A percentile compares a stretch with the other conserved stretches of the same genome.
These are phyloP conservation scores for Tetramorium alpestre DNA, from an alignment of 1,140 invertebrate species.

Conservation along the genomic window DNA sequence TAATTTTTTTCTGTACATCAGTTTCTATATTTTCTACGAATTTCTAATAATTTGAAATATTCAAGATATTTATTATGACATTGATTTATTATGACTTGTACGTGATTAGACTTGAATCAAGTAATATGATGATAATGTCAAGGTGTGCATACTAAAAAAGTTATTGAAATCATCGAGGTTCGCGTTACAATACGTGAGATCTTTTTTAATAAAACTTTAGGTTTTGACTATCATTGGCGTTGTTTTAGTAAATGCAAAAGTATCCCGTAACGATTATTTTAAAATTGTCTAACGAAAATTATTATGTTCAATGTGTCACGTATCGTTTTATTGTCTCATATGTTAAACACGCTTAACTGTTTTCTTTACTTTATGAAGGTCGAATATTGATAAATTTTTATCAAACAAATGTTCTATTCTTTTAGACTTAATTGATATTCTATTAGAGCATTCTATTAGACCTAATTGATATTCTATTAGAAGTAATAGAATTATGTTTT, in stretches of 20 bases:
- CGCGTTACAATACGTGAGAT: background rate
- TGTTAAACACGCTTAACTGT: background rate
- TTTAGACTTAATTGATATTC: background rate
- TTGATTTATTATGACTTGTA: background rate
- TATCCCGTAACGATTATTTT: background rate
- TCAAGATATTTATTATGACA: background rate
- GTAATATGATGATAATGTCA: background rate
- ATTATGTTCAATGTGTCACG: background rate
- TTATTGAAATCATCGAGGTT: background rate
- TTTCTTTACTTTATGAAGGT: background rate
- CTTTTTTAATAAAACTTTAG: background rate
- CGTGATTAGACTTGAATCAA: constrained; percentile 11
- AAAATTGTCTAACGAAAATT: background rate
- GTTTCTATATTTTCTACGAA: background rate
- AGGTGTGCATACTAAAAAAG: background rate
- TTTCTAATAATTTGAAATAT: background rate
- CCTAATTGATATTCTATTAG: background rate
- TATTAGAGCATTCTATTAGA: background rate
- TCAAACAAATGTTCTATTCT: background rate
- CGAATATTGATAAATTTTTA: background rate
- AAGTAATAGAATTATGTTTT: background rate
- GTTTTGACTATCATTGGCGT: background rate
- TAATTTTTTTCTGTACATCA: background rate
- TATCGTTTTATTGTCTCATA: background rate
- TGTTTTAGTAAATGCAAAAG: background rate